Base-by-base conservation (phyloP, 1,140 invertebrate genomes). In the Macrobrachium nipponense region DNA sequence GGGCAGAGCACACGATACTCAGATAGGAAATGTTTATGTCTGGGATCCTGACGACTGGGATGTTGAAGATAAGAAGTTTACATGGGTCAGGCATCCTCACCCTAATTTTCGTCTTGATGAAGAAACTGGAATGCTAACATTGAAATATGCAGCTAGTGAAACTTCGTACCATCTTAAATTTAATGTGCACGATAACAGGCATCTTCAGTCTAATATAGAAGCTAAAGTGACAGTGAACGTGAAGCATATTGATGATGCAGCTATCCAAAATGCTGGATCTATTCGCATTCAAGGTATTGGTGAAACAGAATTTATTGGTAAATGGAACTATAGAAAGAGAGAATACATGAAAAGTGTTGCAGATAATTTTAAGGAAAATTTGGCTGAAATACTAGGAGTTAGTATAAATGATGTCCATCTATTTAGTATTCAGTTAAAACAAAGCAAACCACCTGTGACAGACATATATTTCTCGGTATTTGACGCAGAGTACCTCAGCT, bases 11-110 rank as follows among this genome's bases (percentile, higher is more conserved):
- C 77, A 62, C 43, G 88, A 98, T 89, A 97, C 97, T 0, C 96
- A 96, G 91, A 97, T 99, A 87, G 98, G 98, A 44, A 93, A 97
- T 86, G 98, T 99, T 4, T 98, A 99, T 91, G 97, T 98, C 0
- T 97, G 97, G 91, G 98, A 99, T 92, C 92, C 97, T 68, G 98
- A 99, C 91, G 98, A 99, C 90, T 99, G 97, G 98, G 98, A 99
- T 93, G 91, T 98, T 87, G 96, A 96, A 0, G 98, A 99, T 91
- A 99, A 99, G 91, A 97, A 97, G 90, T 99, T 98, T 92, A 97
- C 97, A 89, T 98, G 97, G 96, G 93, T 93, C 68, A 92, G 94
- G 73, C 96, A 96, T 90, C 94, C 96, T 12, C 91, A 92, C 90
- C 94, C 95, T 7, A 94, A 95, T 88, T 98, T 98, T 90, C 96